Evolutionary conservation across 2,888 invertebrate species (phyloP), one percentile per base, ranked within the genome.

Genomic region (Salticus scenicus): DNA sequence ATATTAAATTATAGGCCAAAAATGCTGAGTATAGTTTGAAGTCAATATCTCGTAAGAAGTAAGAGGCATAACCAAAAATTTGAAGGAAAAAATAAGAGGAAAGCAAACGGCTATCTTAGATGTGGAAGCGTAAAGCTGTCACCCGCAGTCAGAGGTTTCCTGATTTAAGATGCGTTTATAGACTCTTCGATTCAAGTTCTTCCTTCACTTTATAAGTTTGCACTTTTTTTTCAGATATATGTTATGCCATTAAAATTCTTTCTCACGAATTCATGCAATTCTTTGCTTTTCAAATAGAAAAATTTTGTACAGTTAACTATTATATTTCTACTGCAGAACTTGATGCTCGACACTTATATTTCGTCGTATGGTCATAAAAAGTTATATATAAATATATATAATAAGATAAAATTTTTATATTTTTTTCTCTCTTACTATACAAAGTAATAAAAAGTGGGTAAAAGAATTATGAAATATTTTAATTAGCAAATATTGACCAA

Each of bases 131-230:
- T 57, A 57, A 57, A 57, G 24, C 24, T 57, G 57, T 57, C 57
- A 57, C 24, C 20, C 24, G 20, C 57, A 57, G 57, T 4, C 57
- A 57, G 2, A 57, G 4, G 57, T 57, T 24, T 57, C 24, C 24
- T 57, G 20, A 57, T 57, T 57, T 57, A 57, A 57, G 57, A 57
- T 57, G 24, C 57, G 12, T 24, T 57, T 57, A 57, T 57, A 24
- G 2, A 57, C 57, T 7, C 2, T 57, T 24, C 24, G 24, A 24
- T 24, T 24, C 24, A 20, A 57, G 57, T 24, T 14, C 24, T 57
- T 57, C 57, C 2, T 57, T 24, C 24, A 57, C 4, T 57, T 57
- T 24, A 47, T 47, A 12, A 14, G 47, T 12, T 1, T 12, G 17
- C 47, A 12, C 24, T 17, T 24, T 24, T 10, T 57, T 24, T 24